A percentile compares a stretch with the other conserved stretches of the same genome.
These are phyloP conservation scores for Mactra quadrangularis DNA, from an alignment of 1,140 invertebrate genomes.

Conservation along the genomic window DNA sequence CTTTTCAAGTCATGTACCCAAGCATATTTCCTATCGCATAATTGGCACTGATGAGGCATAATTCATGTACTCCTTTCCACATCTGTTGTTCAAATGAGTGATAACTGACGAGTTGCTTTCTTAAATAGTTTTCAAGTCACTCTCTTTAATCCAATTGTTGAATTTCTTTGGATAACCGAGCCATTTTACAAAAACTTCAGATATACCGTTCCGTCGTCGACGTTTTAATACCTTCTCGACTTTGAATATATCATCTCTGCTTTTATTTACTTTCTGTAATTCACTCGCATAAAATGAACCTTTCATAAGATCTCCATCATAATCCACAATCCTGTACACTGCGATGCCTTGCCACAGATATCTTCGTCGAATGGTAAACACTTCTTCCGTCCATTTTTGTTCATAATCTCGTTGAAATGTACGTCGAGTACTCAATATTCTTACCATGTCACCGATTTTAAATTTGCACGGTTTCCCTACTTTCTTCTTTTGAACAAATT, in stretches of 20 bases:
- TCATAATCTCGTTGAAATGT: conserved; percentile 38
- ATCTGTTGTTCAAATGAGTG: too few relatives aligned
- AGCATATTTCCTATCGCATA: too few relatives aligned
- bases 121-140: background rate
- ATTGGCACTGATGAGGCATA: too few relatives aligned
- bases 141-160: too few relatives aligned
- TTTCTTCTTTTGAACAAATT: conserved; percentile 2
- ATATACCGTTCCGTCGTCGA: background rate
- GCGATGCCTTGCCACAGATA: conserved; percentile 14
- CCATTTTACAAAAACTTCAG: background rate
- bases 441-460: conserved; percentile 6
- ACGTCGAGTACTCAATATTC: background rate
- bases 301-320: conserved; percentile 2
- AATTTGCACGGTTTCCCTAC: background rate
- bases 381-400: conserved; percentile 31
- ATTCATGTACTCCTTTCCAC: too few relatives aligned
- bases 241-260: conserved; percentile 17
- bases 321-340: background rate
- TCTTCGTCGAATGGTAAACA: background rate
- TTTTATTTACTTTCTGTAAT: conserved; percentile 19
- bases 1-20: too few relatives aligned
- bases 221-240: conserved; percentile 16
- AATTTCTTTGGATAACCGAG: background rate
- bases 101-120: background rate
- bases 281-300: conserved; percentile 14